These are phyloP conservation scores for Holotrichia oblita DNA, from an alignment of 1,140 invertebrate species.

Conservation along the genomic window DNA sequence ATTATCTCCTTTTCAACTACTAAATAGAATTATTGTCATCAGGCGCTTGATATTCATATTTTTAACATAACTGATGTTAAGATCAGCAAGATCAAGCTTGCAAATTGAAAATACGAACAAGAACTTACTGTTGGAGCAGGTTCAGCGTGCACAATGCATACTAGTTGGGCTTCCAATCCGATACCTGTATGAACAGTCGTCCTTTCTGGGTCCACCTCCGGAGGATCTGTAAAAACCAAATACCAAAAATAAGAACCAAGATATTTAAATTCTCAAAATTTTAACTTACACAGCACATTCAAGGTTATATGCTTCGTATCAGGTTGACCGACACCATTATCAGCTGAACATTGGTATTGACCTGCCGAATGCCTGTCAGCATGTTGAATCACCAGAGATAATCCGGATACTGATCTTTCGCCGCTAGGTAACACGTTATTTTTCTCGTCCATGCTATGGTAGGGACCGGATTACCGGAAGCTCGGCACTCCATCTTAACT, in stretches of 20 bases:
- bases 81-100: too few species aligned
- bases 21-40: too few species aligned
- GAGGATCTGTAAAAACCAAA: slow-evolving; percentile 59
- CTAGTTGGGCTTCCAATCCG: slow-evolving; percentile 65
- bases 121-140: slow-evolving; percentile 61
- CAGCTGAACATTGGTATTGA: slow-evolving; percentile 66
- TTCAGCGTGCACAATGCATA: slow-evolving; percentile 66
- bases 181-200: slow-evolving; percentile 64
- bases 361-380: slow-evolving; percentile 66
- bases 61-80: too few species aligned
- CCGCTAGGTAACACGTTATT: slow-evolving; percentile 67
- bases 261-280: background rate
- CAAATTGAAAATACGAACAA: slow-evolving; percentile 22
- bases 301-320: slow-evolving; percentile 64
- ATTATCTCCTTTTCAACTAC: too few species aligned
- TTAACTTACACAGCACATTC: slow-evolving; percentile 64
- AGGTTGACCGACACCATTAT: slow-evolving; percentile 66
- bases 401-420: slow-evolving; percentile 63
- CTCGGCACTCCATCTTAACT: slow-evolving; percentile 64
- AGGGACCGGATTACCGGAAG: slow-evolving; percentile 64
- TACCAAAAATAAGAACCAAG: slow-evolving; percentile 3
- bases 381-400: slow-evolving; percentile 64
- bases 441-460: slow-evolving; percentile 63
- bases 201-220: slow-evolving; percentile 65
- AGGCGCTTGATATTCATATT: too few species aligned